Percentiles rank a stretch among this genome's conserved stretches.
These are phyloP conservation scores for Phalangium opilio DNA, from an alignment of 2,888 invertebrate species.

Conservation along the genomic window DNA sequence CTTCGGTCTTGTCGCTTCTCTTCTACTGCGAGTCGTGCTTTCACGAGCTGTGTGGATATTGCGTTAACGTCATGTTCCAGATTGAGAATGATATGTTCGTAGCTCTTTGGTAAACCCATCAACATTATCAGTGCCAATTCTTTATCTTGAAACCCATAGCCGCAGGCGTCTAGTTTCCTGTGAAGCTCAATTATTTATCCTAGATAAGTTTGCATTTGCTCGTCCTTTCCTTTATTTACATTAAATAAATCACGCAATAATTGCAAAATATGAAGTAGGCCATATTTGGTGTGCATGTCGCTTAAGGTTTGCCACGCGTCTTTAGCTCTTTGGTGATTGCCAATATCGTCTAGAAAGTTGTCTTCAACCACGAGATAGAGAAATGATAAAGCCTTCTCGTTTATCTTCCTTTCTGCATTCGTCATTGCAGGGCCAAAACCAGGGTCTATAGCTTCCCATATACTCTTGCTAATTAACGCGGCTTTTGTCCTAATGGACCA, in stretches of 20 bases:
- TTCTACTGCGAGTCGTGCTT: too few relatives aligned
- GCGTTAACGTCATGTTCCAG: too few relatives aligned
- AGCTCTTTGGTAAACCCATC: too few relatives aligned
- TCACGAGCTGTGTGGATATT: too few relatives aligned
- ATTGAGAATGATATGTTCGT: too few relatives aligned
- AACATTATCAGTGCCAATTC: too few relatives aligned
- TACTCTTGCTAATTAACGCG: background rate
- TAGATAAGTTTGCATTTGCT: background rate
- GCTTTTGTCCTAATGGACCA: conserved; percentile 1
- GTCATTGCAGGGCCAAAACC: background rate
- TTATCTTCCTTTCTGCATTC: background rate
- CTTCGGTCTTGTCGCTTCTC: too few relatives aligned
- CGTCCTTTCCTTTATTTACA: background rate
- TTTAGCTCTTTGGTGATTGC: background rate
- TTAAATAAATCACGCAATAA: conserved; percentile 6
- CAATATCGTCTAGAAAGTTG: background rate
- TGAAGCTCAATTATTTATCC: background rate
- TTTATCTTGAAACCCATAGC: too few relatives aligned
- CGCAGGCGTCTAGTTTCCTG: too few relatives aligned
- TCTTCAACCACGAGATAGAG: conserved; percentile 3
- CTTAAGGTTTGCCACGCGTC: conserved; percentile 1
- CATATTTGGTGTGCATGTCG: conserved; percentile 2
- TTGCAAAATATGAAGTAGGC: background rate
- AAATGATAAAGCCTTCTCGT: conserved; percentile 4
- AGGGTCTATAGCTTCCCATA: conserved; percentile 3